phyloP scores from a whole-genome alignment of 2,113 vertebrate genomes.

The Eubucco bourcierii region DNA sequence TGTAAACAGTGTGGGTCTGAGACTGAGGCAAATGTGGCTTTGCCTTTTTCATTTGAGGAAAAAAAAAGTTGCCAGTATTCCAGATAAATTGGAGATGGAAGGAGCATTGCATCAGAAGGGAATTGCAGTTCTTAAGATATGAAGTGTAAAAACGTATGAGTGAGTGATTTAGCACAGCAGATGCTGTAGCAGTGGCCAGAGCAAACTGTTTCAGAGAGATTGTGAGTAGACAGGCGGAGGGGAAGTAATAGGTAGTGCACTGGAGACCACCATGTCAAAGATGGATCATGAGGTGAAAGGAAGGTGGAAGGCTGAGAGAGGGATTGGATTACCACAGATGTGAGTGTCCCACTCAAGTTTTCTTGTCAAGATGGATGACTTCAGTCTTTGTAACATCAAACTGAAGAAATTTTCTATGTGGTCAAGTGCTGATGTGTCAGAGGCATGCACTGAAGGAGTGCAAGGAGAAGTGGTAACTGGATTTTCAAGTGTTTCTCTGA shows the following conservation, averaged over 20 bases:
- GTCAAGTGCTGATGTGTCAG: slow-evolving; percentile 19
- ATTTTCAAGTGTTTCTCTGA: not conserved
- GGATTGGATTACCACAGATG: slow-evolving; percentile 5
- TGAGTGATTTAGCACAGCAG: not conserved
- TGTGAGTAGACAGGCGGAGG: not conserved
- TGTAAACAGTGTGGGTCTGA: not conserved
- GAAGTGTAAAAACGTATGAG: not conserved
- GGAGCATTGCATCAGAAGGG: not conserved
- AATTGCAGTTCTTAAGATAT: not conserved
- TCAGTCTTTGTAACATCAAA: not conserved
- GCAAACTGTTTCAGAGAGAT: not conserved
- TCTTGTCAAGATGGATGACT: slow-evolving; percentile 37
- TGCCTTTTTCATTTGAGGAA: not conserved
- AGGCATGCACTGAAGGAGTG: not conserved
- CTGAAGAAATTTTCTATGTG: not conserved
- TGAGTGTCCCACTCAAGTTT: slow-evolving; percentile 28
- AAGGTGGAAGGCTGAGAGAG: not conserved
- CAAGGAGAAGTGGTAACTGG: not conserved
- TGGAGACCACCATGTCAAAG: not conserved
- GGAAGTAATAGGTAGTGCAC: not conserved
- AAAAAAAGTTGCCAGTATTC: not conserved
- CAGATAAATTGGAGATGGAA: not conserved
- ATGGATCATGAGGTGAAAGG: not conserved
- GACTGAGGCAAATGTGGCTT: not conserved
- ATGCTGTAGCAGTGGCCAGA: not conserved